Conservation (phyloP, 2,888 invertebrate species). For the Cephus nigrinus region DNA sequence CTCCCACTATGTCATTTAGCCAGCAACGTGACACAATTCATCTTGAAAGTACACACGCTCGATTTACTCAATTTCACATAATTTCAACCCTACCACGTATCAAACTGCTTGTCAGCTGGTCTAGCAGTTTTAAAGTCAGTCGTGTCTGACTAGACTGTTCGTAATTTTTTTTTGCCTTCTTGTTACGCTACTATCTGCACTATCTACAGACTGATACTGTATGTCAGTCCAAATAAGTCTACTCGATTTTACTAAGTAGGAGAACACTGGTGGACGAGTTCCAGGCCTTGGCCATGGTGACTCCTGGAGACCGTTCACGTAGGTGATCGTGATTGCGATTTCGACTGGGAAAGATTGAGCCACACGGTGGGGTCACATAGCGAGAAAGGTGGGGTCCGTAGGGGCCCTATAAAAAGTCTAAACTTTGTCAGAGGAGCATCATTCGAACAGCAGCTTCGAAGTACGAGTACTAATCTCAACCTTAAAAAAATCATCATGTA, state of each 20-base stretch:
- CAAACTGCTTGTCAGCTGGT: no score
- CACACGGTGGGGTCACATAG: conserved; percentile 5
- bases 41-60: conserved; percentile 35
- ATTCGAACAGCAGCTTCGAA: conserved; percentile 33
- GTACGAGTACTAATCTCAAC: background rate
- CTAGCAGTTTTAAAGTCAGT: no score
- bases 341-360: background rate
- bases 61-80: conserved; percentile 26
- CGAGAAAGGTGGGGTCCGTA: conserved; percentile 9
- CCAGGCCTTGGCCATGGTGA: no score
- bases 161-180: no score
- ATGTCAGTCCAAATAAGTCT: no score
- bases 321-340: conserved; percentile 1
- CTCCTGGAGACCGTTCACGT: no score
- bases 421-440: conserved; percentile 26
- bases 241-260: no score
- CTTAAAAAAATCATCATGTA: conserved; percentile 30
- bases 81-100: no score
- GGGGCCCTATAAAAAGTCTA: conserved; percentile 43
- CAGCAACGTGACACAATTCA: conserved; percentile 34
- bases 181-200: no score
- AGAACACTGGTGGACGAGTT: no score
- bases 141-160: no score
- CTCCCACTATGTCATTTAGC: background rate
- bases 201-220: no score